Percentiles rank a stretch among this genome's conserved stretches.
Conservation (phyloP, 2,797 vertebrate genomes). For the Lophotriccus pileatus region DNA sequence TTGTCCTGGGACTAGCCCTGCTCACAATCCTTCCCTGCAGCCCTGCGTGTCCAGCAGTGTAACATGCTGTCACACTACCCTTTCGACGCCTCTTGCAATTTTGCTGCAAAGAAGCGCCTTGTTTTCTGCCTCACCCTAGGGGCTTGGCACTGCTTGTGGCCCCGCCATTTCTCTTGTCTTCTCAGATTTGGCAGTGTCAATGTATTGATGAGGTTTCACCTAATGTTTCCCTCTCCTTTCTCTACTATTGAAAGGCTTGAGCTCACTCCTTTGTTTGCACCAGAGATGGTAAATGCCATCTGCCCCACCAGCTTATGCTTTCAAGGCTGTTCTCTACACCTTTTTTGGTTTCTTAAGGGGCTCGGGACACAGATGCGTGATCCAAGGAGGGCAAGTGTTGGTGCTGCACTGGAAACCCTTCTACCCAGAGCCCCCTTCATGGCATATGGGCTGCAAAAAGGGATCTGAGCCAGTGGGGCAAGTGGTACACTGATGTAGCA, state of each 20-base stretch:
- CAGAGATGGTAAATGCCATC: neutral
- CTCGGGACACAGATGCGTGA: rapidly evolving
- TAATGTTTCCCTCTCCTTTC: neutral
- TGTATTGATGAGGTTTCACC: neutral
- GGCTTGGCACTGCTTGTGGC: neutral
- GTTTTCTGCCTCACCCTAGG: neutral
- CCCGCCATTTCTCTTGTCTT: neutral
- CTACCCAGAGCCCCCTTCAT: neutral
- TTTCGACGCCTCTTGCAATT: rapidly evolving
- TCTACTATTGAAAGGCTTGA: neutral
- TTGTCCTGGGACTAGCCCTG: rapidly evolving
- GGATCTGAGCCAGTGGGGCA: neutral
- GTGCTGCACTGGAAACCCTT: neutral
- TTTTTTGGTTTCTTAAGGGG: neutral
- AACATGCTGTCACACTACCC: rapidly evolving
- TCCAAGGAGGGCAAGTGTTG: rapidly evolving
- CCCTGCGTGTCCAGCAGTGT: rapidly evolving
- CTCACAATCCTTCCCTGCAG: rapidly evolving
- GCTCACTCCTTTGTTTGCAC: neutral
- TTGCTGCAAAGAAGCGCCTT: neutral
- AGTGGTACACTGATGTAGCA: neutral
- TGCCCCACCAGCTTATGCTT: neutral
- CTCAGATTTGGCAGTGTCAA: neutral
- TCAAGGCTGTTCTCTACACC: neutral
- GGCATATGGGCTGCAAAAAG: neutral